Percentiles rank a stretch among this genome's conserved stretches.
Conservation (phyloP, 2,888 invertebrate species). For the Callyntrura guangdongensis region DNA sequence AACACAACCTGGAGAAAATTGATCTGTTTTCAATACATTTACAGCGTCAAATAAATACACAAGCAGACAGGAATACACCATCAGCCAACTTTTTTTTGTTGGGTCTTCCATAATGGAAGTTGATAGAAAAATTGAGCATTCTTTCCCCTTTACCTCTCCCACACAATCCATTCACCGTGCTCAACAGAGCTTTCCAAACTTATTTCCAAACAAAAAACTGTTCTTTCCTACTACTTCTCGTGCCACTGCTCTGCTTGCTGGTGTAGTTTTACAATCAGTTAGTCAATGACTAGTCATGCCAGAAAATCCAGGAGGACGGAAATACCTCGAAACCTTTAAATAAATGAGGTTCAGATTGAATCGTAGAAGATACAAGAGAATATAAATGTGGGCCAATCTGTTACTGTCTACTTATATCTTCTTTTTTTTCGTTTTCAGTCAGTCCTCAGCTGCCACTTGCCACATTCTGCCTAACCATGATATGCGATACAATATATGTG, state of each 20-base stretch:
- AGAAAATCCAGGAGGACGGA: slow-evolving; percentile 50
- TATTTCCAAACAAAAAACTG: slow-evolving; percentile 17
- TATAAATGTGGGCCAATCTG: slow-evolving; percentile 78
- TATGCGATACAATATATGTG: slow-evolving; percentile 15
- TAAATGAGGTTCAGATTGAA: slow-evolving; percentile 78
- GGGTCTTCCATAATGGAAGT: neutral
- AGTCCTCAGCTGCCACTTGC: slow-evolving; percentile 54
- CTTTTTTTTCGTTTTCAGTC: slow-evolving; percentile 40
- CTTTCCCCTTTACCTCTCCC: neutral
- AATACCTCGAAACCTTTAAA: slow-evolving; percentile 63
- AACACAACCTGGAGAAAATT: no score
- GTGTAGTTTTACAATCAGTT: slow-evolving; percentile 53
- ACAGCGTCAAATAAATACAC: neutral
- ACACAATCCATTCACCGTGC: neutral
- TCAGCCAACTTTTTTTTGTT: neutral
- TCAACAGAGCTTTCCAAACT: slow-evolving; percentile 5
- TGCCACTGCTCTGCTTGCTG: neutral
- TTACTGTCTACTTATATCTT: slow-evolving; percentile 78
- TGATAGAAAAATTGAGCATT: neutral
- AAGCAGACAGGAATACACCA: no score
- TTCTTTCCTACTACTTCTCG: neutral
- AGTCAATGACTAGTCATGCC: slow-evolving; percentile 56
- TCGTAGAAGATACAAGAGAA: slow-evolving; percentile 70
- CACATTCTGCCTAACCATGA: slow-evolving; percentile 6
- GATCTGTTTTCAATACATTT: neutral